Evolutionary conservation across 2,113 vertebrate genomes (phyloP).

Genomic region (Copsychus sechellarum): DNA sequence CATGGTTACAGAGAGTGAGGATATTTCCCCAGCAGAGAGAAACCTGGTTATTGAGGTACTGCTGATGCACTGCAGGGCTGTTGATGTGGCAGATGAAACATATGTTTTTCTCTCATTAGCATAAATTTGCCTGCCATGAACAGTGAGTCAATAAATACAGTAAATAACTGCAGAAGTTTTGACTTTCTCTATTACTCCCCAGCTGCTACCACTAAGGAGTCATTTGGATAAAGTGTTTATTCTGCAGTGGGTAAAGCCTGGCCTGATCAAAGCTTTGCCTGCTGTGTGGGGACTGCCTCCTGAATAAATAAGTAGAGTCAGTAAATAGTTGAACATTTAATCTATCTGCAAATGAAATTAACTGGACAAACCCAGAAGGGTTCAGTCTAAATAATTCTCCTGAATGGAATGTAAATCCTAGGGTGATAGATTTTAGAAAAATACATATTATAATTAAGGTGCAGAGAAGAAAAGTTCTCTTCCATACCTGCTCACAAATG

Average conservation of each 20-base stretch:
- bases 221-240: background rate
- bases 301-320: background rate
- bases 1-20: background rate
- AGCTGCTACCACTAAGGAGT: background rate
- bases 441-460: background rate
- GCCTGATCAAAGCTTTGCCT: background rate
- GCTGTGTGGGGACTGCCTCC: background rate
- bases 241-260: background rate
- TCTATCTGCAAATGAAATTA: background rate
- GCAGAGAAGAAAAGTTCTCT: background rate
- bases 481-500: background rate
- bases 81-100: background rate
- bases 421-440: background rate
- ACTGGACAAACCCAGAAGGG: background rate
- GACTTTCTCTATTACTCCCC: background rate
- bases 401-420: background rate
- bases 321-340: background rate
- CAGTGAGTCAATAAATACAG: background rate
- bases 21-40: background rate
- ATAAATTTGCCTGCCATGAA: background rate
- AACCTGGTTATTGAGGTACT: background rate
- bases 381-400: background rate
- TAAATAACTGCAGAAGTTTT: background rate
- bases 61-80: background rate
- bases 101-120: background rate